Evolutionary conservation across 2,113 vertebrate species (phyloP).

Genomic region (Sclerurus mexicanus): DNA sequence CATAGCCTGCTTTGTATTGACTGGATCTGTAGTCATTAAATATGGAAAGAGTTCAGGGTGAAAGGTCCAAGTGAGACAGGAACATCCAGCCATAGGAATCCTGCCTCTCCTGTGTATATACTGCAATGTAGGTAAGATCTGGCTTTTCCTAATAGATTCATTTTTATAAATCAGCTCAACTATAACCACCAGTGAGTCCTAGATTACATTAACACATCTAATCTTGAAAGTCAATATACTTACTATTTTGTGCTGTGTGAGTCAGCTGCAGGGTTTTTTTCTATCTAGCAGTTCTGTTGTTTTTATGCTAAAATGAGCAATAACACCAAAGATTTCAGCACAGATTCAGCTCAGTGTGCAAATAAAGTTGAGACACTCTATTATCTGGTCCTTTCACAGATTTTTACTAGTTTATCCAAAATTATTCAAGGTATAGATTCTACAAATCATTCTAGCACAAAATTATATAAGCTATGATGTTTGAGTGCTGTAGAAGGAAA

Average conservation of each 20-base stretch:
- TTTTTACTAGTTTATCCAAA: background rate
- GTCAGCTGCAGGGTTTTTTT: background rate
- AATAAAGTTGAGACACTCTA: background rate
- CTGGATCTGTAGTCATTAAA: background rate
- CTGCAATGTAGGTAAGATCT: background rate
- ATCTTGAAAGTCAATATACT: background rate
- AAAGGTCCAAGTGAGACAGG: background rate
- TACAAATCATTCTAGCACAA: background rate
- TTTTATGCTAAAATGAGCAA: background rate
- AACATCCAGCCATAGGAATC: background rate
- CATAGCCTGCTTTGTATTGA: background rate
- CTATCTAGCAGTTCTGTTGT: background rate
- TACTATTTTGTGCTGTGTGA: background rate
- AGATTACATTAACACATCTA: background rate
- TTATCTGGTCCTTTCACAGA: background rate
- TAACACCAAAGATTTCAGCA: background rate
- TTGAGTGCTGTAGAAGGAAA: background rate
- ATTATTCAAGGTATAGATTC: background rate
- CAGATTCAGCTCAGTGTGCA: background rate
- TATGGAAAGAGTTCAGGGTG: background rate
- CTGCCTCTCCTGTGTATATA: background rate
- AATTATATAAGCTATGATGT: background rate
- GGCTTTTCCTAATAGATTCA: background rate
- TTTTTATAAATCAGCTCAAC: background rate
- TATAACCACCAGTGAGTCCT: background rate